A percentile compares a stretch with the other conserved stretches of the same genome.
These are phyloP conservation scores for Drosophila mulleri DNA, from an alignment of 2,888 invertebrate genomes.

Conservation along the genomic window DNA sequence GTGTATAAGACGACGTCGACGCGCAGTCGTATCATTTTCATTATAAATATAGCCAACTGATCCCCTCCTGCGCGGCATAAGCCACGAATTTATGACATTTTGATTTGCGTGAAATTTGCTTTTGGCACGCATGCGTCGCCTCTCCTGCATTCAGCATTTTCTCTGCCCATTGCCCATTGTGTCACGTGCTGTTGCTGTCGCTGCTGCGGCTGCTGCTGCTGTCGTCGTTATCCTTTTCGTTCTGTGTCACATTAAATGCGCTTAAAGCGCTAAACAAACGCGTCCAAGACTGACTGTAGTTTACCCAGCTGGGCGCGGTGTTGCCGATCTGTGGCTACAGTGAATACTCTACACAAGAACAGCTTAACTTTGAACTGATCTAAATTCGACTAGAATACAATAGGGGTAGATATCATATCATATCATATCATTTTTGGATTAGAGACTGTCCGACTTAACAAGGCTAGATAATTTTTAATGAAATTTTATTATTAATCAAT, in stretches of 20 bases:
- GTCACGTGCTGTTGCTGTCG: slow-evolving; percentile 70
- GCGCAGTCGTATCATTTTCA: slow-evolving; percentile 74
- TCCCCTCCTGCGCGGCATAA: slow-evolving; percentile 63
- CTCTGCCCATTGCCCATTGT: slow-evolving; percentile 53
- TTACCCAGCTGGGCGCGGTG: slow-evolving; percentile 25
- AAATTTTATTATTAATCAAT: neutral
- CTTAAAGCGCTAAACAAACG: slow-evolving; percentile 81
- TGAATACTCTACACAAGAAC: slow-evolving; percentile 1
- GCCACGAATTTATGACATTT: slow-evolving; percentile 83
- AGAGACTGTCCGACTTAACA: neutral
- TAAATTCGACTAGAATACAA: neutral
- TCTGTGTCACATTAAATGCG: slow-evolving; percentile 81
- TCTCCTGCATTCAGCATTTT: slow-evolving; percentile 30
- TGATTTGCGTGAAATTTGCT: slow-evolving; percentile 84
- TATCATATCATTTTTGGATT: neutral
- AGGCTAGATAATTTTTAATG: neutral
- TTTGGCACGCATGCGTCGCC: slow-evolving; percentile 82
- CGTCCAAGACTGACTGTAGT: slow-evolving; percentile 42
- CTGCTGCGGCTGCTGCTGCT: slow-evolving; percentile 36
- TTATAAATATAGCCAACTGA: slow-evolving; percentile 71
- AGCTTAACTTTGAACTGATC: neutral
- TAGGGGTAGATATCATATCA: neutral
- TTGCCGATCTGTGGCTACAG: slow-evolving; percentile 13
- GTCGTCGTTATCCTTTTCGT: slow-evolving; percentile 79
- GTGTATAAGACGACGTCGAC: slow-evolving; percentile 16